Percentiles rank a stretch among this genome's conserved stretches.
Conservation (phyloP, 2,888 invertebrate species). For the Rhyacophila evoluta region DNA sequence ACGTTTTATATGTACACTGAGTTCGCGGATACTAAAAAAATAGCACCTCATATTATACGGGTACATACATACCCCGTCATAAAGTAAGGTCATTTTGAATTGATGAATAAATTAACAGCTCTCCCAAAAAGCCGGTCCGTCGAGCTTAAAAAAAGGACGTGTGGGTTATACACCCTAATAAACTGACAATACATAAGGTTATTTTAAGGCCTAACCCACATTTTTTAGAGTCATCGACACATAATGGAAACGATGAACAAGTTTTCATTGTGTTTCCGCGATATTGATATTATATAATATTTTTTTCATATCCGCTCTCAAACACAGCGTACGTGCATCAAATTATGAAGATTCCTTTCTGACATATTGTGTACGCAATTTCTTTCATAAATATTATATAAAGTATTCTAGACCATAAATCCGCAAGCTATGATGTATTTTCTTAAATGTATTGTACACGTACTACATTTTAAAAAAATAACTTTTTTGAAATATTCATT, state of each 20-base stretch:
- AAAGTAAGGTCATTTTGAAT: conserved; percentile 22
- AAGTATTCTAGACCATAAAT: too few relatives aligned
- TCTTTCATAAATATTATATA: too few relatives aligned
- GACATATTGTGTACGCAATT: too few relatives aligned
- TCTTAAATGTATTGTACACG: too few relatives aligned
- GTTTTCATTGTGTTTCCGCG: not conserved
- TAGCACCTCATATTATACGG: conserved; percentile 6
- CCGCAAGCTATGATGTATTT: too few relatives aligned
- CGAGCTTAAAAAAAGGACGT: conserved; percentile 24
- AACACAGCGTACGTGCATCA: too few relatives aligned
- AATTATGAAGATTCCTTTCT: too few relatives aligned
- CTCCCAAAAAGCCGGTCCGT: conserved; percentile 12
- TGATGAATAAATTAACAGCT: conserved; percentile 22
- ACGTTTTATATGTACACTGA: not conserved
- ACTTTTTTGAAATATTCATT: too few relatives aligned
- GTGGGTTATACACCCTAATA: conserved; percentile 21
- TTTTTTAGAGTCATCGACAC: not conserved
- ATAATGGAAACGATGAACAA: not conserved
- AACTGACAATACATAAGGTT: conserved; percentile 19
- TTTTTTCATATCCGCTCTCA: too few relatives aligned
- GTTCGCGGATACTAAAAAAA: conserved; percentile 9
- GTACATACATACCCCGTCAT: conserved; percentile 16
- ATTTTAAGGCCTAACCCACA: conserved; percentile 14
- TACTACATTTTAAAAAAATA: too few relatives aligned
- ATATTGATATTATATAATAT: not conserved